Conservation (phyloP, 2,797 vertebrate species). For the Pampus argenteus region DNA sequence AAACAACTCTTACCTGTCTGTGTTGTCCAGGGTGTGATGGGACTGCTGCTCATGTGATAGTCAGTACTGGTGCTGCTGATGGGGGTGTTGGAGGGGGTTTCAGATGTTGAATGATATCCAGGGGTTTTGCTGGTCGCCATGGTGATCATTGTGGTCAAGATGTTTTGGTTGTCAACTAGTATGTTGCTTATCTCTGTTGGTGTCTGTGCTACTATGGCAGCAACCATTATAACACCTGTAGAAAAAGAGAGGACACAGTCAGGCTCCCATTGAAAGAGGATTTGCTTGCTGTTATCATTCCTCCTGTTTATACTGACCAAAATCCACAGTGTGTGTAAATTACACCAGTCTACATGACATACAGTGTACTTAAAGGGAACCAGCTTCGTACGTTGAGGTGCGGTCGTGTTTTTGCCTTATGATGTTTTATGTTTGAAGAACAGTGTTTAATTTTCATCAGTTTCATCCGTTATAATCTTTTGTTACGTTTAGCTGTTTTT, state of each 20-base stretch:
- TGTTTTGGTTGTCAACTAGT: too few relatives aligned
- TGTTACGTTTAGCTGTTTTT: background rate
- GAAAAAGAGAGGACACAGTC: background rate
- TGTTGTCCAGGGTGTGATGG: background rate
- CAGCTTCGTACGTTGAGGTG: slow-evolving; percentile 1
- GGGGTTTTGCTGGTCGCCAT: background rate
- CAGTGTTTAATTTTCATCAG: background rate
- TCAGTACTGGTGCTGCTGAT: accelerated
- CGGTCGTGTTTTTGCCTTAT: background rate
- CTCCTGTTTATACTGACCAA: too few relatives aligned
- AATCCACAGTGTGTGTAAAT: too few relatives aligned
- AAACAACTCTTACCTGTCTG: slow-evolving; percentile 4
- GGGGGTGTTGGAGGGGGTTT: accelerated
- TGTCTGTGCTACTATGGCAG: background rate
- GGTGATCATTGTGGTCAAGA: too few relatives aligned
- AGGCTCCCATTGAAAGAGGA: too few relatives aligned
- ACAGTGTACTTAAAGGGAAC: slow-evolving; percentile 1
- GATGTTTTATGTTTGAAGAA: background rate
- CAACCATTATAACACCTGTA: slow-evolving; percentile 51
- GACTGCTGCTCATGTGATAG: accelerated
- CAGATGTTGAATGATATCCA: background rate
- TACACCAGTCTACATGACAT: too few relatives aligned
- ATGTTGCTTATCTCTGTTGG: too few relatives aligned
- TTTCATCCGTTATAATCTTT: background rate
- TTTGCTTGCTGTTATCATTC: too few relatives aligned